Evolutionary conservation across 2,797 vertebrate genomes (phyloP).

Genomic region (Enteromius afrohamiltoni): DNA sequence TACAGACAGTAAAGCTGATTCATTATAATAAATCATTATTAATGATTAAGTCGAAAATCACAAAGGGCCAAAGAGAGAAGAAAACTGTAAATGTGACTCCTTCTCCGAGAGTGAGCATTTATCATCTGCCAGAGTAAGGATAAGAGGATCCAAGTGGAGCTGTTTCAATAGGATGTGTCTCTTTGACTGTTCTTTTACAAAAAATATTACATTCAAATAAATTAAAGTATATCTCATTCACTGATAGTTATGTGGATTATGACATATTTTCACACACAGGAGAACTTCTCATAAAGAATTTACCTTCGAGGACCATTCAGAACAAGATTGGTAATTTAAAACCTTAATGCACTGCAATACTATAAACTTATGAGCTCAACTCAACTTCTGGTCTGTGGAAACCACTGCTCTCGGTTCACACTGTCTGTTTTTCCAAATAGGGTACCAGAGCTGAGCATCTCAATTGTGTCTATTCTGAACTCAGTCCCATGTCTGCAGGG

Average conservation of each 20-base stretch:
- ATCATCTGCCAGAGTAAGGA: constrained; percentile 6
- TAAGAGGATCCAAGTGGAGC: background rate
- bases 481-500: constrained; percentile 14
- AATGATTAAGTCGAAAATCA: background rate
- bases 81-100: background rate
- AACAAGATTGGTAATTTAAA: background rate
- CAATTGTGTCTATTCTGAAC: constrained; percentile 27
- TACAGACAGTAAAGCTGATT: background rate
- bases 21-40: too few relatives aligned
- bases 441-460: constrained; percentile 16
- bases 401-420: constrained; percentile 10
- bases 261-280: background rate
- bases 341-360: background rate
- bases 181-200: constrained; percentile 1
- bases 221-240: background rate
- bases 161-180: constrained; percentile 9
- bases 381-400: background rate
- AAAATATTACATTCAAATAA: background rate
- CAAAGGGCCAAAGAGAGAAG: background rate
- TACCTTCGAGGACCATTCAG: background rate
- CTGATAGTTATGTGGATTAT: background rate
- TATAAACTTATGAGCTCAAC: background rate
- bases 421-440: constrained; percentile 18
- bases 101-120: constrained; percentile 15
- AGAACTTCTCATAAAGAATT: background rate